A percentile compares a stretch with the other conserved stretches of the same genome.
Evolutionary conservation across 2,113 vertebrate genomes (phyloP).

Genomic region (Diglossa brunneiventris): DNA sequence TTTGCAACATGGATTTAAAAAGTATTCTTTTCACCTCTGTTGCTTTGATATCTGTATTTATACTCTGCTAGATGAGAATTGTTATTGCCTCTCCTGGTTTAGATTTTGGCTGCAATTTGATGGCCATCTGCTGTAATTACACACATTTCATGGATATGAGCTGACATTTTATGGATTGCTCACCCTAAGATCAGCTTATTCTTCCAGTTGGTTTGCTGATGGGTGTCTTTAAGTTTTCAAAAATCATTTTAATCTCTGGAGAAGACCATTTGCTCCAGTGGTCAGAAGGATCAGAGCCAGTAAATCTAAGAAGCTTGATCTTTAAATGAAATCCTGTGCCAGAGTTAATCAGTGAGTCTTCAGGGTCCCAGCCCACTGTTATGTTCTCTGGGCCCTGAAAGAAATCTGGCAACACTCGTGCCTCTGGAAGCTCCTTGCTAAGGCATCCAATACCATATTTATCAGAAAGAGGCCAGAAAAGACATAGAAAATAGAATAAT

Average conservation of each 20-base stretch:
- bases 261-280: neutral
- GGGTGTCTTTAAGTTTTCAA: neutral
- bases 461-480: neutral
- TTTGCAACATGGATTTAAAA: neutral
- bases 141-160: neutral
- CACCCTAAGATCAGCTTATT: neutral
- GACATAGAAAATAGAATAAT: neutral
- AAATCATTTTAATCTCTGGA: neutral
- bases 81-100: neutral
- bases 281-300: neutral
- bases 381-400: neutral
- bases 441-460: neutral
- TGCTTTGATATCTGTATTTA: neutral
- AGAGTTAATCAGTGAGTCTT: neutral
- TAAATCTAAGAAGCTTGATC: neutral
- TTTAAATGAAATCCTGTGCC: neutral
- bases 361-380: neutral
- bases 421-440: neutral
- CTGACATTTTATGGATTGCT: neutral
- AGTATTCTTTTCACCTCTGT: neutral
- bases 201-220: neutral
- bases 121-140: neutral
- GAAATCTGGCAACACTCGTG: neutral
- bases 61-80: neutral
- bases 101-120: neutral